These are phyloP conservation scores for Sisyra terminalis DNA, from an alignment of 2,888 invertebrate genomes.

Conservation along the genomic window DNA sequence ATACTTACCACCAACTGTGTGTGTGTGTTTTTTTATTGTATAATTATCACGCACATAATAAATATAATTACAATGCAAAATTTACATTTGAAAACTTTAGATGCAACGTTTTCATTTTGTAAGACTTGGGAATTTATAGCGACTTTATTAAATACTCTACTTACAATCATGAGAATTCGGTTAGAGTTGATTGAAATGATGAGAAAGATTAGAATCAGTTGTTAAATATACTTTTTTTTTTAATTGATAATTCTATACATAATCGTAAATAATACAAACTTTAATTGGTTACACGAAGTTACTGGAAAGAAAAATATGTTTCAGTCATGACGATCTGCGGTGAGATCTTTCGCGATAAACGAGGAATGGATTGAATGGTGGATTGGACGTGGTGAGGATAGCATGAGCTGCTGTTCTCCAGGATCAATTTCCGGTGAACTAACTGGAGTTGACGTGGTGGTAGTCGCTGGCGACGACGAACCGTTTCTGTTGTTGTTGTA, in stretches of 20 bases:
- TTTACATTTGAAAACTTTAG: too few species aligned
- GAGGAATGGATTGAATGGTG: background rate
- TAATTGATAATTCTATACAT: slow-evolving; percentile 1
- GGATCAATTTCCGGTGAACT: slow-evolving; percentile 8
- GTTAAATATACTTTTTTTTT: background rate
- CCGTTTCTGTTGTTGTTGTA: background rate
- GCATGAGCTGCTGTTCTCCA: slow-evolving; percentile 3
- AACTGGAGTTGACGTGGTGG: background rate
- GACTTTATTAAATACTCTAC: too few species aligned
- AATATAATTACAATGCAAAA: too few species aligned
- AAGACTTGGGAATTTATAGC: too few species aligned
- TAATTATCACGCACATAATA: too few species aligned
- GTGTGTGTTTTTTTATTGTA: too few species aligned
- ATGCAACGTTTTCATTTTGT: too few species aligned
- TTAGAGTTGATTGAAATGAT: too few species aligned
- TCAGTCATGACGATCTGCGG: background rate
- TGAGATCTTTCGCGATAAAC: background rate
- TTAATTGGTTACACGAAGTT: background rate
- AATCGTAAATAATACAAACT: background rate
- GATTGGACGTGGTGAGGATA: background rate
- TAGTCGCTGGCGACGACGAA: background rate
- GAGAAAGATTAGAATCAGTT: background rate
- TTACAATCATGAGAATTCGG: too few species aligned
- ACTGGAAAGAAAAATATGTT: background rate
- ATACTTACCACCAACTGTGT: too few species aligned